Evolutionary conservation across 2,888 invertebrate species (phyloP).

Genomic region (Reticulitermes lucifugus): DNA sequence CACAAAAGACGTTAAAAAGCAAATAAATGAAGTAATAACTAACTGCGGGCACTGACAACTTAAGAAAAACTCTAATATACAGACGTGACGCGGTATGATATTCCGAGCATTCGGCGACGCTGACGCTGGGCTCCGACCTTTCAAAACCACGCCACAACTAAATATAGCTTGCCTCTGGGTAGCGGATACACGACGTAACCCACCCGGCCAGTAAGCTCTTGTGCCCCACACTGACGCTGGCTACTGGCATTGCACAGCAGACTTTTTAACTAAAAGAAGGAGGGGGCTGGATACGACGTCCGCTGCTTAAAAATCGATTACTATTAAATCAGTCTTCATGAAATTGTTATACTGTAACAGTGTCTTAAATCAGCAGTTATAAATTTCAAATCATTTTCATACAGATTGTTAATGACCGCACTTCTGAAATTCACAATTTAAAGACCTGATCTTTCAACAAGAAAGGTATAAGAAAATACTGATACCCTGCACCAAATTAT

Average conservation of each 20-base stretch:
- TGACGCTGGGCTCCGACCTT: slow-evolving; percentile 35
- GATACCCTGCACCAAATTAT: too few relatives aligned
- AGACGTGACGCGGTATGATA: slow-evolving; percentile 19
- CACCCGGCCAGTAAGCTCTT: not conserved
- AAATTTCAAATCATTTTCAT: too few relatives aligned
- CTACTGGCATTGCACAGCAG: not conserved
- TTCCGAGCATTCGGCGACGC: slow-evolving; percentile 12
- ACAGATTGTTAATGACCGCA: too few relatives aligned
- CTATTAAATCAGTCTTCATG: too few relatives aligned
- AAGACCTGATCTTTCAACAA: too few relatives aligned
- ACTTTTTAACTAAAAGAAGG: not conserved
- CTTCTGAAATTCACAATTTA: too few relatives aligned
- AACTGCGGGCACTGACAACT: too few relatives aligned
- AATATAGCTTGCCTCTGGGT: slow-evolving; percentile 9
- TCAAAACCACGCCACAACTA: slow-evolving; percentile 24
- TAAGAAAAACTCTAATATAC: not conserved
- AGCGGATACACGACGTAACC: not conserved
- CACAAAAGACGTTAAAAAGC: too few relatives aligned
- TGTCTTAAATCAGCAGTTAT: too few relatives aligned
- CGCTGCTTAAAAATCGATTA: not conserved
- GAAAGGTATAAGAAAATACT: too few relatives aligned
- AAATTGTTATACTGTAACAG: too few relatives aligned
- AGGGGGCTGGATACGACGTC: not conserved
- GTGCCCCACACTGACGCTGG: not conserved
- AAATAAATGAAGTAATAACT: too few relatives aligned